Percentiles rank a stretch among this genome's conserved stretches.
phyloP scores from a whole-genome alignment of 2,888 invertebrate species.

The Disparrhopalites patrizii region DNA sequence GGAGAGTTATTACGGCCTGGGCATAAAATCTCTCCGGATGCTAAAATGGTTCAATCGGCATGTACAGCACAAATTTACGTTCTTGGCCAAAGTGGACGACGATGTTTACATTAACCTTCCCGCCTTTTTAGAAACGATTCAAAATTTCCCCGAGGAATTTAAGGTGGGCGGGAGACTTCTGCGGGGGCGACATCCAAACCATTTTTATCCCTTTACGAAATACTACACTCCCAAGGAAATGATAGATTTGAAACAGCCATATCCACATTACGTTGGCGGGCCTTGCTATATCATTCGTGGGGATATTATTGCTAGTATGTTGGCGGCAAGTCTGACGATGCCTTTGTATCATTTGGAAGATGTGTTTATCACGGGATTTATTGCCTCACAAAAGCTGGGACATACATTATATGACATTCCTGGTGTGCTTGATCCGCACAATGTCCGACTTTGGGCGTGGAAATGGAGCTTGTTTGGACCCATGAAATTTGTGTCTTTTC shows the following conservation, averaged over 20 bases:
- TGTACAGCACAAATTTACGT: constrained; percentile 13
- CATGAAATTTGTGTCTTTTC: too few species aligned
- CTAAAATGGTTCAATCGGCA: constrained; percentile 30
- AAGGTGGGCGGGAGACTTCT: constrained; percentile 23
- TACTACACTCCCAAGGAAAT: constrained; percentile 20
- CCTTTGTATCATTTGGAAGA: constrained; percentile 29
- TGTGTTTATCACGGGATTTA: constrained; percentile 22
- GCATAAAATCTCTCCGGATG: constrained; percentile 25
- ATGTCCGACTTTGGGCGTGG: too few species aligned
- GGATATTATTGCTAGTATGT: constrained; percentile 1
- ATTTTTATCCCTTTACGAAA: constrained; percentile 18
- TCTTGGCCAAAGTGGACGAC: constrained; percentile 26
- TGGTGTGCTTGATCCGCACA: constrained; percentile 1
- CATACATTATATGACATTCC: constrained; percentile 17
- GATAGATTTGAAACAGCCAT: not conserved
- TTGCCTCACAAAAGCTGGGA: constrained; percentile 11
- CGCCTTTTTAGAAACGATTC: too few species aligned
- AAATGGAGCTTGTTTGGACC: too few species aligned
- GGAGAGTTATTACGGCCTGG: constrained; percentile 15
- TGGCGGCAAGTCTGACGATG: not conserved
- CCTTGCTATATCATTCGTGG: constrained; percentile 9
- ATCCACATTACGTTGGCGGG: constrained; percentile 20
- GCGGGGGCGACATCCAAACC: constrained; percentile 1
- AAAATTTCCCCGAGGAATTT: too few species aligned
- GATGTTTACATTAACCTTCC: constrained; percentile 25